Evolutionary conservation across 2,797 vertebrate genomes (phyloP), one percentile per base, ranked within the genome.

Genomic region (Rhinichthys osculus): DNA sequence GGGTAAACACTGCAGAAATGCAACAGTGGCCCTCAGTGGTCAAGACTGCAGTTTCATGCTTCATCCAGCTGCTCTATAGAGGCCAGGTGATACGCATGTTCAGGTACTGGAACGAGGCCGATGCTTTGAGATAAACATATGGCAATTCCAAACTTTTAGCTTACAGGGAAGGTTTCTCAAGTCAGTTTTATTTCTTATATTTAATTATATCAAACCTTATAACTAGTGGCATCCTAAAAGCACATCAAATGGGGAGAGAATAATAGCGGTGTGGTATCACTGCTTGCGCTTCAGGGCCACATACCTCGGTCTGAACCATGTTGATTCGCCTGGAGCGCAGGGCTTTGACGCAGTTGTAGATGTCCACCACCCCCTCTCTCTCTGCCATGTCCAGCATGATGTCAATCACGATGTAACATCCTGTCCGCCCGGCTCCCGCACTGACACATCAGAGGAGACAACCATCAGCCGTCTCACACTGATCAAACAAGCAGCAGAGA

Each of bases 341-440:
- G 33, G 98, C 98, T 94, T 99, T 99, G 91, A 99, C 98, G 64
- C 98, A 99, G 94, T 99, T 99, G 94, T 99, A 99, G 94, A 99
- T 99, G 90, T 99, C 98, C 71, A 99, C 98, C 71, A 99, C 98
- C 3, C 98, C 98, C 94, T 99, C 98, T 91, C 98, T 95, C 94
- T 99, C 98, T 2, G 98, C 98, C 98, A 99, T 99, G 91, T 99
- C 98, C 94, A 99, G 88, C 98, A 99, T 99, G 92, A 99, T 99
- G 92, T 99, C 98, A 0, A 99, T 99, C 86, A 99, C 98, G 8
- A 99, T 99, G 89, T 99, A 99, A 87, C 98, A 99, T 87, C 98
- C 98, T 0, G 98, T 99, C 50, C 98, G 95, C 0, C 98, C 98
- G 59, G 98, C 98, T 88, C 98, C 98, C 85, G 98, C 98, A 89